Evolutionary conservation across 2,888 invertebrate genomes (phyloP), one percentile per base, ranked within the genome.

Genomic region (Melanargia galathea): DNA sequence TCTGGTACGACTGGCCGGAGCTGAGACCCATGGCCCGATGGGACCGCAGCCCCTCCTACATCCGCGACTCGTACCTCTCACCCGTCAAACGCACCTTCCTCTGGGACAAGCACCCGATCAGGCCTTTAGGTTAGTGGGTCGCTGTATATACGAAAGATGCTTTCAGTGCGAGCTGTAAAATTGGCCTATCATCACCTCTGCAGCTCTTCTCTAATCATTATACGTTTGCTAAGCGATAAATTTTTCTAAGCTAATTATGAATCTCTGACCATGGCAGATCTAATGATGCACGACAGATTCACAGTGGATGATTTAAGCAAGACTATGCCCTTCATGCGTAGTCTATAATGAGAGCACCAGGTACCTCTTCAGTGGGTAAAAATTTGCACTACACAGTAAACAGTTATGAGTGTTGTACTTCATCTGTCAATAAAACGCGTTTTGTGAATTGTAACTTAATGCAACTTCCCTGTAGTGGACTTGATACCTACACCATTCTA

Each of bases 51-150:
- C 95, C 96, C 68, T 95, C 94, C 86, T 95, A 94, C 92, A 93
- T 97, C 83, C 93, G 97, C 75, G 95, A 96, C 92, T 97, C 96
- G 81, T 97, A 95, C 92, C 94, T 97, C 88, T 97, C 97, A 82
- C 97, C 97, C 68, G 94, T 97, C 86, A 97, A 96, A 93, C 95
- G 96, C 92, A 95, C 95, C 90, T 97, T 96, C 93, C 93, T 97
- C 81, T 97, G 97, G 97, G 95, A 95, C 90, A 95, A 95, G 91
- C 97, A 97, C 92, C 97, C 97, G 85, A 93, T 96, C 89, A 95
- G 97, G 92, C 96, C 96, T 83, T 94, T 96, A 92, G 96, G 97
- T 97, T 94, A 94, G 96, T 95, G 81, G 75, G 75, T 74, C 77
- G 85, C 86, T 87, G 84, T 87, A 85, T 68, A 86, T 86, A 85